Conservation (phyloP, 2,797 vertebrate genomes). For the Sebastes iracundus region DNA sequence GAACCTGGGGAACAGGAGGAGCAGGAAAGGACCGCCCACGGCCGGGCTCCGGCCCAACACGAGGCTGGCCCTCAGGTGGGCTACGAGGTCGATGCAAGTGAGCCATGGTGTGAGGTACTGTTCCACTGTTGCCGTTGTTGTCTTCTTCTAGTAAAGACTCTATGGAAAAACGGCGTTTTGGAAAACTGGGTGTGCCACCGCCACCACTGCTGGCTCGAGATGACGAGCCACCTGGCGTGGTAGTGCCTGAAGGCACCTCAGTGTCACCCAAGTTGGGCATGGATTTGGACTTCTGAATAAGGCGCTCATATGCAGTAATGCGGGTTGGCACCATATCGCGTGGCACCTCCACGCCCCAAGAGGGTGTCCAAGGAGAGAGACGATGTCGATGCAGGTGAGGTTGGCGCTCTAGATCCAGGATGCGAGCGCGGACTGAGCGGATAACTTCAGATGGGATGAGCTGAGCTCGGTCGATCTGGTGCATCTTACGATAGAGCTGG, state of each 20-base stretch:
- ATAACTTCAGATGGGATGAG: constrained; percentile 94
- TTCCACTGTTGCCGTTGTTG: constrained; percentile 65
- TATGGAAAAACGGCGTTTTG: constrained; percentile 93
- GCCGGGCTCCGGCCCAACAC: constrained; percentile 81
- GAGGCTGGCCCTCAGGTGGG: constrained; percentile 86
- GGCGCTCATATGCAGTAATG: constrained; percentile 93
- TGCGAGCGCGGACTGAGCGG: constrained; percentile 94
- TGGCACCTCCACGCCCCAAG: constrained; percentile 90
- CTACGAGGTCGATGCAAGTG: constrained; percentile 75
- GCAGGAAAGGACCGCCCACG: constrained; percentile 52
- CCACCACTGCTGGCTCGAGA: constrained; percentile 85
- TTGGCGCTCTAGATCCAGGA: constrained; percentile 93
- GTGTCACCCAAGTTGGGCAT: constrained; percentile 95
- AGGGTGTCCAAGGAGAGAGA: constrained; percentile 86
- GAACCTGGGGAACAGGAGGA: constrained; percentile 57
- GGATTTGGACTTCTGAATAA: constrained; percentile 98
- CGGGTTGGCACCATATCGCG: constrained; percentile 93
- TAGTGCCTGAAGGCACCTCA: constrained; percentile 87
- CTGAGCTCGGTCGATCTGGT: constrained; percentile 95
- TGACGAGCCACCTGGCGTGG: constrained; percentile 86
- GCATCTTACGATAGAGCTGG: constrained; percentile 98
- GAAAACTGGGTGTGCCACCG: constrained; percentile 76
- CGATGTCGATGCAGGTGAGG: constrained; percentile 83
- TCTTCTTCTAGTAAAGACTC: constrained; percentile 96
- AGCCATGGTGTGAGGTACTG: constrained; percentile 52